phyloP scores from a whole-genome alignment of 2,113 vertebrate species.

The Catharus fuscescens region DNA sequence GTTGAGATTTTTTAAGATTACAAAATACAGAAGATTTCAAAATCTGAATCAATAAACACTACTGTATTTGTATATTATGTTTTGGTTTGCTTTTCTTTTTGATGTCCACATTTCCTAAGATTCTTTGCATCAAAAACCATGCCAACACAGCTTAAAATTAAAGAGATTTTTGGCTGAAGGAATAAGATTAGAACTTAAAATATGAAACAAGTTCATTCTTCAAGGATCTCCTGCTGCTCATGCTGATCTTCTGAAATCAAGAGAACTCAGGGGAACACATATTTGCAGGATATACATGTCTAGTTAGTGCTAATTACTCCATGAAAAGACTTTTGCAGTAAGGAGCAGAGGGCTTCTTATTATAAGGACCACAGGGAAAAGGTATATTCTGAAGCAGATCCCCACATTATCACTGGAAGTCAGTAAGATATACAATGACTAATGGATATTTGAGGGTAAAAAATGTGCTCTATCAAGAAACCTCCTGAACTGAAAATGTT shows the following conservation, averaged over 20 bases:
- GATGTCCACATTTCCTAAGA: neutral
- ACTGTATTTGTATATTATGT: neutral
- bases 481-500: neutral
- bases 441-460: neutral
- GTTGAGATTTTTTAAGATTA: neutral
- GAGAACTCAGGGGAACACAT: neutral
- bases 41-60: neutral
- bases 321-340: neutral
- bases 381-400: neutral
- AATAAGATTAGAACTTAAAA: neutral
- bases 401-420: neutral
- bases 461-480: neutral
- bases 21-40: neutral
- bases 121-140: neutral
- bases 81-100: neutral
- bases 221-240: neutral
- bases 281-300: neutral
- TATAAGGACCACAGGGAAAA: neutral
- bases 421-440: neutral
- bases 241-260: neutral
- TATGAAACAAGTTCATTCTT: neutral
- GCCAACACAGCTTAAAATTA: neutral
- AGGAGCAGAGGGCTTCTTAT: neutral
- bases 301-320: neutral
- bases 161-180: neutral